Evolutionary conservation across 2,797 vertebrate genomes (phyloP).

Genomic region (Propithecus perrieri): DNA sequence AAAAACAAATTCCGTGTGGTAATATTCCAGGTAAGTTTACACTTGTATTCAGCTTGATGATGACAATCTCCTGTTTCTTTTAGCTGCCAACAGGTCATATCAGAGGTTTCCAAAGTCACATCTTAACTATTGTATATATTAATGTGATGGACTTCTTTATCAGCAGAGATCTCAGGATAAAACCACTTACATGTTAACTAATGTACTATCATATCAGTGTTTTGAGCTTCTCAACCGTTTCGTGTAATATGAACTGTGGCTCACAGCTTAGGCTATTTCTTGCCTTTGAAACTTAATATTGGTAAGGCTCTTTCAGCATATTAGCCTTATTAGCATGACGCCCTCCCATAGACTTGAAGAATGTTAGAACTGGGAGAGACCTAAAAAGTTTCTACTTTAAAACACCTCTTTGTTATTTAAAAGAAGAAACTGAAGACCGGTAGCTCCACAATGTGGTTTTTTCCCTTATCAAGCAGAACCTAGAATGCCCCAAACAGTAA

Average conservation of each 20-base stretch:
- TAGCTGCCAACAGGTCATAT: not conserved
- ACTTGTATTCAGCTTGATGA: not conserved
- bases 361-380: conserved; percentile 17
- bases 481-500: not conserved
- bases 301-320: conserved; percentile 72
- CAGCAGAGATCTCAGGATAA: conserved; percentile 42
- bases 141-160: conserved; percentile 8
- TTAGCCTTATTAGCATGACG: conserved; percentile 71
- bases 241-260: conserved; percentile 85
- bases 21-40: conserved; percentile 94
- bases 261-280: conserved; percentile 85
- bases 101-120: not conserved
- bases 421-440: conserved; percentile 33
- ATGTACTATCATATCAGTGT: conserved; percentile 86
- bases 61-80: not conserved
- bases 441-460: not conserved
- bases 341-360: not conserved
- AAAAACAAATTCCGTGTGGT: conserved; percentile 98
- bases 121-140: not conserved
- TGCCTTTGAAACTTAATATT: conserved; percentile 86
- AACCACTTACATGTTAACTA: conserved; percentile 51
- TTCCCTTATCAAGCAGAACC: not conserved
- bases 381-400: conserved; percentile 9
- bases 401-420: conserved; percentile 26
- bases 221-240: conserved; percentile 80